A percentile compares a stretch with the other conserved stretches of the same genome.
Evolutionary conservation across 2,888 invertebrate species (phyloP).

Genomic region (Drosophila testacea): DNA sequence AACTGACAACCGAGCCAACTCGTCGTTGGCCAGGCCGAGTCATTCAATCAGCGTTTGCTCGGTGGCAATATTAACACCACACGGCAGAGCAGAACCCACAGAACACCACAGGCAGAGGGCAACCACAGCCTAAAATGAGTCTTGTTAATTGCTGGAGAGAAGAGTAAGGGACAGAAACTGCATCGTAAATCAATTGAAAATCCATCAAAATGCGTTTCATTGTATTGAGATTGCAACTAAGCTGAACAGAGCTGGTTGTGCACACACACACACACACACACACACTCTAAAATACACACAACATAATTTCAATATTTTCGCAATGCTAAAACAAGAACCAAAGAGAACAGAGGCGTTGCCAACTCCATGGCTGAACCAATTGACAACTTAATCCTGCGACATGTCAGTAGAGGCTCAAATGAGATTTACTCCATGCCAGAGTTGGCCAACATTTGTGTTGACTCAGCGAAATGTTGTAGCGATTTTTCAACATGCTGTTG

Average conservation of each 20-base stretch:
- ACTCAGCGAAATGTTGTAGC: constrained; percentile 72
- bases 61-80: constrained; percentile 50
- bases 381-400: constrained; percentile 81
- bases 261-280: constrained; percentile 32
- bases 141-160: constrained; percentile 68
- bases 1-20: constrained; percentile 43
- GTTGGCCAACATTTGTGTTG: constrained; percentile 67
- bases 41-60: constrained; percentile 62
- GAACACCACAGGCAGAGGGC: constrained; percentile 6
- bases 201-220: constrained; percentile 78
- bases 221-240: constrained; percentile 76
- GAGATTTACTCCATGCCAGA: constrained; percentile 74
- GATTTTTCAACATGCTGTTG: constrained; percentile 64
- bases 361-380: constrained; percentile 59
- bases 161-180: constrained; percentile 9
- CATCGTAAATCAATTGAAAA: constrained; percentile 80
- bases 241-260: constrained; percentile 42
- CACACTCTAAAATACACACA: constrained; percentile 19
- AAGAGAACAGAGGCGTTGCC: constrained; percentile 19
- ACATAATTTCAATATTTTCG: constrained; percentile 77
- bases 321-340: constrained; percentile 59
- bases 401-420: constrained; percentile 79
- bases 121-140: constrained; percentile 56
- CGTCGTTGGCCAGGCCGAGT: constrained; percentile 34
- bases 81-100: constrained; percentile 17